Base-by-base conservation (phyloP, 2,888 invertebrate species). In the Gastrophysa polygoni region DNA sequence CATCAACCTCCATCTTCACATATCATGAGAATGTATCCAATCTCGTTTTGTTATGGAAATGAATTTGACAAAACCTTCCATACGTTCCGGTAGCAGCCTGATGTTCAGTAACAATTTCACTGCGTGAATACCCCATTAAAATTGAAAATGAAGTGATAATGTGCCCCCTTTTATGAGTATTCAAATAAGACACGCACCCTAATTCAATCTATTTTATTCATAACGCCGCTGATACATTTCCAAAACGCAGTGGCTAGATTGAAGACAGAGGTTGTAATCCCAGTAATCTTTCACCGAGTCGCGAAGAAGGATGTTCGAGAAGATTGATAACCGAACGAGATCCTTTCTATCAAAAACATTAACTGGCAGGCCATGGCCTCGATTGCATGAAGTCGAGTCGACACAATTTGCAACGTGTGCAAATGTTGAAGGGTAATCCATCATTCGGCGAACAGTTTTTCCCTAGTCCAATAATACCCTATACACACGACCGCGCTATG, bases 341-440 rank as follows among this genome's bases (percentile, higher is more conserved):
- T 63, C 63, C 57, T 77, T 77, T 76, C 74, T 77, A 78, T 77
- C 77, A 75, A 74, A 76, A 78, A 77, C 75, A 77, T 77, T 77
- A 75, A 75, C 75, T 74, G 74, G 73, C 69, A 74, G 72, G 71
- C 75, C 71, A 72, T 68, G 73, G 74, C 73, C 75, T 73, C 75
- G 73, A 72, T 71, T 72, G 71, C 71, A 71, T 69, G 46, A 29
- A 63, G 54, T 56, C 68, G 66, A 74, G 71, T 73, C 74, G 75
- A 74, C 77, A 77, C 78, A 77, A 80, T 79, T 80, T 79, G 79
- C 78, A 78, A 77, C 76, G 75, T 78, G 77, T 77, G 77, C 75
- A 74, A 75, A 76, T 75, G 75, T 75, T 76, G 80, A 77, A 77
- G 76, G 63, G 74, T 71, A 76, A 81, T 81, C 79, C 77, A 81